A percentile compares a stretch with the other conserved stretches of the same genome.
Evolutionary conservation across 2,888 invertebrate species (phyloP).

Genomic region (Euzophera pinguis): DNA sequence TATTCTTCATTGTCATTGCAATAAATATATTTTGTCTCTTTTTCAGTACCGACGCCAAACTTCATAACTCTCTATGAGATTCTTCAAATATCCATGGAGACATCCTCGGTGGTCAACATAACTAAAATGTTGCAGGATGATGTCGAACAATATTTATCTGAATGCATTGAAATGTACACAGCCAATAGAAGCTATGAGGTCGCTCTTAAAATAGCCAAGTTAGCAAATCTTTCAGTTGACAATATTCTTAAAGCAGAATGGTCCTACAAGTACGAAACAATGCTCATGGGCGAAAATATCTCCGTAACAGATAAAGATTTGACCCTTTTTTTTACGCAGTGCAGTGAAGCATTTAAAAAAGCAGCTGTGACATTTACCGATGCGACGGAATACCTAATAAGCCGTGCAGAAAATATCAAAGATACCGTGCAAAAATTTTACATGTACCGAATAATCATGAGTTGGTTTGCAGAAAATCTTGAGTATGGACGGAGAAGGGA

Average conservation of each 20-base stretch:
- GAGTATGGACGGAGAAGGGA: constrained; percentile 61
- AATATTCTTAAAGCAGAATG: constrained; percentile 78
- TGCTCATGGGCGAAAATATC: constrained; percentile 43
- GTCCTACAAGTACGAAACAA: constrained; percentile 68
- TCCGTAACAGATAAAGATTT: constrained; percentile 54
- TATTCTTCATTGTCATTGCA: no score
- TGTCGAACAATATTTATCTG: constrained; percentile 65
- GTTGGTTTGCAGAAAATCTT: constrained; percentile 66
- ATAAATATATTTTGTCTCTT: background rate
- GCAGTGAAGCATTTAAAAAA: constrained; percentile 81
- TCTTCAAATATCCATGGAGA: constrained; percentile 79
- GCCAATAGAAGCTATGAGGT: constrained; percentile 71
- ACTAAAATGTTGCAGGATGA: constrained; percentile 63
- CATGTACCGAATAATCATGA: constrained; percentile 65
- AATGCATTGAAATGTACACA: constrained; percentile 77
- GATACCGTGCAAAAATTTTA: constrained; percentile 74
- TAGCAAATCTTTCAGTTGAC: constrained; percentile 68
- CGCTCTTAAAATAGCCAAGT: constrained; percentile 80
- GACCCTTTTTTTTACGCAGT: constrained; percentile 78
- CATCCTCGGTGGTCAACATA: constrained; percentile 75
- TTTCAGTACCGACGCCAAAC: constrained; percentile 65
- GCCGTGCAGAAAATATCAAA: constrained; percentile 72
- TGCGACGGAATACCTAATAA: constrained; percentile 82
- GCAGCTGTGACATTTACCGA: constrained; percentile 81
- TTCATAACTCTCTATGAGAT: constrained; percentile 66